Evolutionary conservation across 2,113 vertebrate species (phyloP), one percentile per base, ranked within the genome.

Genomic region (Nycticebus coucang): DNA sequence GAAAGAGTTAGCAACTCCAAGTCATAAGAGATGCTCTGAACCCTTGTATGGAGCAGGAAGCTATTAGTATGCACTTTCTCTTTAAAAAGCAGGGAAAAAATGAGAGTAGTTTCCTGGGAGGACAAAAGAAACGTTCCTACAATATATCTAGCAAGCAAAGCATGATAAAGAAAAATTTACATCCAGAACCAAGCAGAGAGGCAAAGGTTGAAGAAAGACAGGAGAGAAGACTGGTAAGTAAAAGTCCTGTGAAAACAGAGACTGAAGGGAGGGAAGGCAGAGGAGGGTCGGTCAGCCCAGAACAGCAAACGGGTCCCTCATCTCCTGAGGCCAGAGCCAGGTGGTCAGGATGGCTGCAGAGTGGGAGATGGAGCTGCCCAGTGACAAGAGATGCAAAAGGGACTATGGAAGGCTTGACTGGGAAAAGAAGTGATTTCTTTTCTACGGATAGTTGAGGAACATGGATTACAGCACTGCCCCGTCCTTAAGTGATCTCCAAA

Each of bases 251-350:
- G 19, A n/a, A 11, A 59, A 50, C 10, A 55, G 77, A 15, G 14
- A 75, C 10, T 8, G 37, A 19, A 53, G 35, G 53, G 71, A 33
- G 30, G 59, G 13, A n/a, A 80, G 15, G 30, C 69, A 60, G 74
- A 41, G 3, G 37, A 4, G 7, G 17, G 11, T 26, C 3, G 5
- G 22, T 6, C 2, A 21, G n/a, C 45, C 26, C 28, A 57, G 78
- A 33, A 21, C 0, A 26, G 60, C 64, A 28, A 59, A 41, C 13
- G 21, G 50, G 37, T 28, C 7, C 4, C 7, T 1, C 2, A 1
- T 53, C 24, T 35, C 30, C 11, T 17, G 84, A 72, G 69, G 28
- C 45, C 24, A 41, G 74, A 41, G 26, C 62, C 41, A 30, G n/a
- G 19, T 1, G 35, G 15, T 11, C 1, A 62, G 45, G 53, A 78